Evolutionary conservation across 2,888 invertebrate species (phyloP).

Genomic region (Subacronicta megacephala): DNA sequence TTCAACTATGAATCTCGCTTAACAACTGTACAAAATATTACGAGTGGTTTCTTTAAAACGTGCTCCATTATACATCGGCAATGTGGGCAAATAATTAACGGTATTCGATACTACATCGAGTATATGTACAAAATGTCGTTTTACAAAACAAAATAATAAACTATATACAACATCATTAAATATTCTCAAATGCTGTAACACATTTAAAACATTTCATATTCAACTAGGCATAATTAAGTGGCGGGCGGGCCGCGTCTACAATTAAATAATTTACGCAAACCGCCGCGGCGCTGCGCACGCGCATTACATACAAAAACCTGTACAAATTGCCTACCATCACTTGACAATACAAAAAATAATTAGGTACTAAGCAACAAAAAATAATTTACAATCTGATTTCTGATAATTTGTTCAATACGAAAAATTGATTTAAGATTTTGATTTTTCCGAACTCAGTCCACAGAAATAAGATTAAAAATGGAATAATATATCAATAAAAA

Average conservation of each 20-base stretch:
- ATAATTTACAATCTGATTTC: slow-evolving; percentile 69
- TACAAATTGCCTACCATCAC: slow-evolving; percentile 76
- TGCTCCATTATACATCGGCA: slow-evolving; percentile 79
- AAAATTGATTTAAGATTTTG: slow-evolving; percentile 55
- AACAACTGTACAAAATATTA: slow-evolving; percentile 89
- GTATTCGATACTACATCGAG: slow-evolving; percentile 71
- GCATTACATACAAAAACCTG: slow-evolving; percentile 67
- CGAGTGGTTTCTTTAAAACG: slow-evolving; percentile 87
- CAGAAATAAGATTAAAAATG: slow-evolving; percentile 62
- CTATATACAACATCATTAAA: slow-evolving; percentile 90
- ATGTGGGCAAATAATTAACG: slow-evolving; percentile 82
- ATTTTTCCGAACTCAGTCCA: slow-evolving; percentile 64
- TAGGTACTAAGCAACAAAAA: slow-evolving; percentile 81
- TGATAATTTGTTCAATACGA: slow-evolving; percentile 68
- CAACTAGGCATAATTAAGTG: slow-evolving; percentile 86
- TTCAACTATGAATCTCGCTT: slow-evolving; percentile 87
- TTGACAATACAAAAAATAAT: slow-evolving; percentile 66
- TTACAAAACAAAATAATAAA: slow-evolving; percentile 88
- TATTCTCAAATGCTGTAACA: slow-evolving; percentile 90
- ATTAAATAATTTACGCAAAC: slow-evolving; percentile 74
- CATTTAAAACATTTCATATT: slow-evolving; percentile 89
- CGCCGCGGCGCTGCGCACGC: slow-evolving; percentile 51
- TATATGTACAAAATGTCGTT: slow-evolving; percentile 84
- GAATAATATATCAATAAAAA: slow-evolving; percentile 62
- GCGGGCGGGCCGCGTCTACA: slow-evolving; percentile 70